Evolutionary conservation across 2,797 vertebrate genomes (phyloP).

Genomic region (Heterohyrax brucei): DNA sequence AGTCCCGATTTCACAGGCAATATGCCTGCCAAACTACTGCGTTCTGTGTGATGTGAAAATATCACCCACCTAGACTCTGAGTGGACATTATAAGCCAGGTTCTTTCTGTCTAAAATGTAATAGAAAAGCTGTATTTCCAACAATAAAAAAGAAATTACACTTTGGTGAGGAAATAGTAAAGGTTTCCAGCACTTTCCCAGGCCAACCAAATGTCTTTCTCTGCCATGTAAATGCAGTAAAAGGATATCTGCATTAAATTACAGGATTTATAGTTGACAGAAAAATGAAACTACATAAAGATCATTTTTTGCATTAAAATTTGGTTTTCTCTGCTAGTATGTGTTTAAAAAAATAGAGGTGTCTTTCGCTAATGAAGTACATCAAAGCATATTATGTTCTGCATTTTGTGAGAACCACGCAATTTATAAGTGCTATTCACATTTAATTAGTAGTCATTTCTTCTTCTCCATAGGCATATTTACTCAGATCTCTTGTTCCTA

Average conservation of each 20-base stretch:
- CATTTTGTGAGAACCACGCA: slow-evolving; percentile 87
- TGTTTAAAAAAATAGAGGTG: slow-evolving; percentile 75
- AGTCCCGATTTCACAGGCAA: slow-evolving; percentile 67
- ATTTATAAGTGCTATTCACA: slow-evolving; percentile 92
- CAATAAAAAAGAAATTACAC: slow-evolving; percentile 78
- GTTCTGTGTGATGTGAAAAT: slow-evolving; percentile 70
- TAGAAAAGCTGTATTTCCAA: slow-evolving; percentile 77
- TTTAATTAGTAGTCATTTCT: slow-evolving; percentile 95
- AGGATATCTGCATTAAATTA: slow-evolving; percentile 67
- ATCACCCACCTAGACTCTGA: slow-evolving; percentile 25
- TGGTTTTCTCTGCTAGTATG: slow-evolving; percentile 66
- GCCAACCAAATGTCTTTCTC: slow-evolving; percentile 77
- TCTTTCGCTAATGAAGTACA: slow-evolving; percentile 83
- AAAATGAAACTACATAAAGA: slow-evolving; percentile 76
- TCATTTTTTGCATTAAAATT: slow-evolving; percentile 83
- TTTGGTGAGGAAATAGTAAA: slow-evolving; percentile 60
- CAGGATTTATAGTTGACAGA: slow-evolving; percentile 84
- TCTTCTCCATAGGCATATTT: slow-evolving; percentile 95
- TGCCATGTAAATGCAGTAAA: slow-evolving; percentile 83
- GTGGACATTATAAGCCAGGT: slow-evolving; percentile 61
- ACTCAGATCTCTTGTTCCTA: slow-evolving; percentile 95
- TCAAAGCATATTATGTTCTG: slow-evolving; percentile 81
- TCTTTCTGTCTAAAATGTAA: slow-evolving; percentile 78
- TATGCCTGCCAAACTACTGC: slow-evolving; percentile 30
- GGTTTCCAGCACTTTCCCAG: slow-evolving; percentile 78